Percentiles rank a stretch among this genome's conserved stretches.
Evolutionary conservation across 64 coral and sea anemone genomes (phyloP).

Genomic region (Acropora yongei): DNA sequence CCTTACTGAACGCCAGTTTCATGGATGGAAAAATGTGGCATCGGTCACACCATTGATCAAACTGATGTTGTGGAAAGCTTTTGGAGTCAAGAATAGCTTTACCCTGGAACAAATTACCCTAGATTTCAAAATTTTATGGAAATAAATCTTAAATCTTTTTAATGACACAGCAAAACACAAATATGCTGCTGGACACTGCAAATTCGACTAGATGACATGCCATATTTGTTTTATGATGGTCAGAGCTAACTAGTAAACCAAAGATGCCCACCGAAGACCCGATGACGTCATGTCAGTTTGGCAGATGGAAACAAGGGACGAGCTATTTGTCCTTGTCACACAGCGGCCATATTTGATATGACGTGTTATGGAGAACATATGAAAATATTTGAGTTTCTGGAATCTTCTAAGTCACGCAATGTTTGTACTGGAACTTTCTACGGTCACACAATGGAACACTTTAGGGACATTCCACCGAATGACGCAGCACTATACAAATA

Average conservation of each 20-base stretch:
- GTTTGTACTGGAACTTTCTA: too few species aligned
- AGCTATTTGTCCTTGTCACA: too few species aligned
- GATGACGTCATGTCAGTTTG: constrained; percentile 7
- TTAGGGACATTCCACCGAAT: too few species aligned
- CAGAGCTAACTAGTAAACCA: not conserved
- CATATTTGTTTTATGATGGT: not conserved
- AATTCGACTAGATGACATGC: not conserved
- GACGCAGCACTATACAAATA: too few species aligned
- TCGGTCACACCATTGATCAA: constrained; percentile 10
- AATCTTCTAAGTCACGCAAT: too few species aligned
- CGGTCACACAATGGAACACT: too few species aligned
- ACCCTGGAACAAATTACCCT: not conserved
- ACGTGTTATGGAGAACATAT: too few species aligned
- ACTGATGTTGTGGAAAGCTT: not conserved
- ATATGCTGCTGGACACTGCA: not conserved
- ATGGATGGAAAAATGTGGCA: constrained; percentile 39
- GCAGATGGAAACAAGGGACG: not conserved
- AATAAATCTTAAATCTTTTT: not conserved
- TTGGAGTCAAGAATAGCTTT: not conserved
- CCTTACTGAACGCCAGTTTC: constrained; percentile 53
- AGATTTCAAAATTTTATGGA: not conserved
- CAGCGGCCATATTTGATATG: too few species aligned
- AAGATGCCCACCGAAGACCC: not conserved
- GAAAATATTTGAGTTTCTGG: too few species aligned
- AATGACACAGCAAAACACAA: not conserved